These are phyloP conservation scores for Gonioctena quinquepunctata DNA, from an alignment of 1,140 invertebrate genomes.

Conservation along the genomic window DNA sequence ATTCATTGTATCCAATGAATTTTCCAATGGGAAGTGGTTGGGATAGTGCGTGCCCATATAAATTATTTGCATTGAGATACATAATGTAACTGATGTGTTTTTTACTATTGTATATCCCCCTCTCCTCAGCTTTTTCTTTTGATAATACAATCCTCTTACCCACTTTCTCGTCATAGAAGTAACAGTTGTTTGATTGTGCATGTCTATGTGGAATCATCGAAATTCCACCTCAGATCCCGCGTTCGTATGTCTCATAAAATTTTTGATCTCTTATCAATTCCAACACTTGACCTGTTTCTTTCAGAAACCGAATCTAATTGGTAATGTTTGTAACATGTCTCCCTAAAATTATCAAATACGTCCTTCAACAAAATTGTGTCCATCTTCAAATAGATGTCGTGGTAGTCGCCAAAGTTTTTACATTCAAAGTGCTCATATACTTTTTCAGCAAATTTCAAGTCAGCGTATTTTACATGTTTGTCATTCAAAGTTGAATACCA, in stretches of 20 bases:
- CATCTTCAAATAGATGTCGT: no score
- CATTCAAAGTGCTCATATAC: no score
- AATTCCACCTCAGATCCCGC: no score
- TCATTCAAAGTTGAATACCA: no score
- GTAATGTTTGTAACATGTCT: slow-evolving; percentile 22
- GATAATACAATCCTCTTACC: slow-evolving; percentile 21
- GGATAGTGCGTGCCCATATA: no score
- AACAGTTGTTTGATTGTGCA: slow-evolving; percentile 25
- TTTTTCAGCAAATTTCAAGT: slow-evolving; percentile 22
- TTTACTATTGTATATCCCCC: slow-evolving; percentile 22
- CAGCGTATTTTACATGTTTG: slow-evolving; percentile 2
- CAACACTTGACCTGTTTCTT: slow-evolving; percentile 24
- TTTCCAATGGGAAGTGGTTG: no score
- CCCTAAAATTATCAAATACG: no score
- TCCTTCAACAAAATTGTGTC: no score
- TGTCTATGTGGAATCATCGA: slow-evolving; percentile 21
- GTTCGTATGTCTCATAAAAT: slow-evolving; percentile 24
- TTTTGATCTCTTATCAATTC: slow-evolving; percentile 23
- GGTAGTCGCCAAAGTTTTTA: no score
- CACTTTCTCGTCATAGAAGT: slow-evolving; percentile 26
- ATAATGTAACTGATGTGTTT: slow-evolving; percentile 26
- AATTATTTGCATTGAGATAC: slow-evolving; percentile 28
- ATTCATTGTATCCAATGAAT: slow-evolving; percentile 56
- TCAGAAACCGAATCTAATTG: slow-evolving; percentile 17
- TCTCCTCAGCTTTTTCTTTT: slow-evolving; percentile 26